These are phyloP conservation scores for Paraescarpia echinospica DNA, from an alignment of 1,140 invertebrate species.

Conservation along the genomic window DNA sequence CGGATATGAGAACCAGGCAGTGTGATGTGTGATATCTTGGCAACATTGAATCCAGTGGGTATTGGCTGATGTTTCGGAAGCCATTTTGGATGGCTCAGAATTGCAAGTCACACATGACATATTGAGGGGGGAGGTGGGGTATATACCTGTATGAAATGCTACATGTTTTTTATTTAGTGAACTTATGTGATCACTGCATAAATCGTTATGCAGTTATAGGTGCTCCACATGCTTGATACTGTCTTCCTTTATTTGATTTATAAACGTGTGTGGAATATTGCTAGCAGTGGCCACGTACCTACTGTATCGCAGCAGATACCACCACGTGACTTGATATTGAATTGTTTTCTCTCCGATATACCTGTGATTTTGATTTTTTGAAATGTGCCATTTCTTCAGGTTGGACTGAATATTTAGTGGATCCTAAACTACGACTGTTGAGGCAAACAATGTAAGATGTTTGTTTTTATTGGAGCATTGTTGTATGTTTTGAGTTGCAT, in stretches of 20 bases:
- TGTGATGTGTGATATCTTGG: no score
- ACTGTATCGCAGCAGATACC: no score
- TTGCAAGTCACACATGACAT: no score
- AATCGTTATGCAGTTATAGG: background rate
- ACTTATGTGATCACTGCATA: background rate
- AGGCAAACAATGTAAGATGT: background rate
- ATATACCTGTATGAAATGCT: no score
- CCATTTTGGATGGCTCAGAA: no score
- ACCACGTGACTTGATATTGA: background rate
- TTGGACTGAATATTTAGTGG: background rate
- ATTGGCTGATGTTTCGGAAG: no score
- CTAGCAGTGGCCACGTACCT: background rate
- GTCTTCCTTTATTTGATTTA: background rate
- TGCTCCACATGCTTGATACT: background rate
- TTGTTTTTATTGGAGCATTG: background rate
- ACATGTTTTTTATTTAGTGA: no score
- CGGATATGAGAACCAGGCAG: no score
- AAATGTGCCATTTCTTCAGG: background rate
- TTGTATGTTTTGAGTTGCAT: background rate
- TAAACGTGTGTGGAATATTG: background rate
- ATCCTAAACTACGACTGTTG: background rate
- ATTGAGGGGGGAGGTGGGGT: no score
- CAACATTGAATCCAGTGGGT: no score
- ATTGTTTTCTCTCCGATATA: background rate
- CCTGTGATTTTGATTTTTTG: background rate